These are phyloP conservation scores for Margarornis squamiger DNA, from an alignment of 2,797 vertebrate species.

Conservation along the genomic window DNA sequence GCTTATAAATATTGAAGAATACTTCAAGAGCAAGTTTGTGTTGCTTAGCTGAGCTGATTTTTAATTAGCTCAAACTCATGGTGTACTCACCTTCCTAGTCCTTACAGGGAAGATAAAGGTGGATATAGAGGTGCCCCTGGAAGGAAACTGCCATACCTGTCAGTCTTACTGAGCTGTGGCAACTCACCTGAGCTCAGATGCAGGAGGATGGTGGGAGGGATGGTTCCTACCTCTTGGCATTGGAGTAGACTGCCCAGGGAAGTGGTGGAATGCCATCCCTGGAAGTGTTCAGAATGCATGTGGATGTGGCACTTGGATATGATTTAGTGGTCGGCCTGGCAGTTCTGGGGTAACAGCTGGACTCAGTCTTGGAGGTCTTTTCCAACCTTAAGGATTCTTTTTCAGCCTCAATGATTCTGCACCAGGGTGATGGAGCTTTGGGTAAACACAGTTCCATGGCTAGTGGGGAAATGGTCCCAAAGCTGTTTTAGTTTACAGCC, in stretches of 20 bases:
- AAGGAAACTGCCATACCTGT: background rate
- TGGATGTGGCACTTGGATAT: background rate
- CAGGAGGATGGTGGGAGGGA: background rate
- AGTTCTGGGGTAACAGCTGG: background rate
- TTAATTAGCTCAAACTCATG: background rate
- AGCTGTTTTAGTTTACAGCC: background rate
- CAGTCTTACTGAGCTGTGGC: accelerated
- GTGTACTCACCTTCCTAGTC: background rate
- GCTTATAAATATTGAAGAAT: background rate
- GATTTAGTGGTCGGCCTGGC: background rate
- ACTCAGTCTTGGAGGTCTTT: background rate
- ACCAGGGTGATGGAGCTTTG: background rate
- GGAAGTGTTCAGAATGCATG: background rate
- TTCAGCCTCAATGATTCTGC: too few relatives aligned
- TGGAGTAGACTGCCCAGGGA: background rate
- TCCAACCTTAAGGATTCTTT: background rate
- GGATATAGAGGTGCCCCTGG: background rate
- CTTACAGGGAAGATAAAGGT: background rate
- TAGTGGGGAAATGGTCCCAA: background rate
- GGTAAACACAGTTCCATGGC: background rate
- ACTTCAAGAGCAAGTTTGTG: background rate
- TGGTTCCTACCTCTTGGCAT: background rate
- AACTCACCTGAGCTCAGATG: background rate
- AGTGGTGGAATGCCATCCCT: background rate
- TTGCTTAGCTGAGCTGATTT: background rate